phyloP scores from a whole-genome alignment of 2,797 vertebrate species.

The Gorsachius magnificus region DNA sequence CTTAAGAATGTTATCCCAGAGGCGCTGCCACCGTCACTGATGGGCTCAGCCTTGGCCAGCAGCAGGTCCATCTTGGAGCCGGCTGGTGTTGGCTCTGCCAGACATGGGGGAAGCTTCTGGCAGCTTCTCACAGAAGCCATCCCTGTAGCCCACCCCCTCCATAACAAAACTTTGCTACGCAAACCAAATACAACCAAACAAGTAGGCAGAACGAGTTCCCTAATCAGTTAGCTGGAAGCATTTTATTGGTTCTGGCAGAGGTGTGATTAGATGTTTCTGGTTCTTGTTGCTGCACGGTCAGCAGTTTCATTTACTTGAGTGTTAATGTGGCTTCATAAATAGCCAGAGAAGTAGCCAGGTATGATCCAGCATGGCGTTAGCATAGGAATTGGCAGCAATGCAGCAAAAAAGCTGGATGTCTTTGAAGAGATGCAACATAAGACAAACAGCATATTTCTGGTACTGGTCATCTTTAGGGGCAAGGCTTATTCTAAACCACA shows the following conservation, averaged over 20 bases:
- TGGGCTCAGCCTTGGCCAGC: background rate
- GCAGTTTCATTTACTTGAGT: background rate
- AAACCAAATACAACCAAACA: background rate
- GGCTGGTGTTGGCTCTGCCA: background rate
- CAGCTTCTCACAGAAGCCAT: background rate
- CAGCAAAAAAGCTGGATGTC: background rate
- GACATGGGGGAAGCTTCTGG: background rate
- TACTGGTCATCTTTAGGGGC: background rate
- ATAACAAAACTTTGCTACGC: background rate
- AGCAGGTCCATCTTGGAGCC: background rate
- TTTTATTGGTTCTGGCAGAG: background rate
- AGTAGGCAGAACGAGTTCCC: background rate
- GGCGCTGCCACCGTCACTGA: rapidly evolving
- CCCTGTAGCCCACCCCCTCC: background rate
- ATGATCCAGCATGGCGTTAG: background rate
- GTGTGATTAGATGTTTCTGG: background rate
- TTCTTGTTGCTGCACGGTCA: background rate
- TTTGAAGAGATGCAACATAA: background rate
- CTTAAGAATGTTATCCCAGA: background rate
- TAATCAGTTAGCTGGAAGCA: background rate
- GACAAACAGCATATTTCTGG: background rate
- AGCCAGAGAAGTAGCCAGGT: background rate
- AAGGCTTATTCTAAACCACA: background rate
- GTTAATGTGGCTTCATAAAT: background rate
- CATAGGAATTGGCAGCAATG: background rate